phyloP scores from a whole-genome alignment of 2,888 invertebrate genomes.

The Lasioglossum villosulum region DNA sequence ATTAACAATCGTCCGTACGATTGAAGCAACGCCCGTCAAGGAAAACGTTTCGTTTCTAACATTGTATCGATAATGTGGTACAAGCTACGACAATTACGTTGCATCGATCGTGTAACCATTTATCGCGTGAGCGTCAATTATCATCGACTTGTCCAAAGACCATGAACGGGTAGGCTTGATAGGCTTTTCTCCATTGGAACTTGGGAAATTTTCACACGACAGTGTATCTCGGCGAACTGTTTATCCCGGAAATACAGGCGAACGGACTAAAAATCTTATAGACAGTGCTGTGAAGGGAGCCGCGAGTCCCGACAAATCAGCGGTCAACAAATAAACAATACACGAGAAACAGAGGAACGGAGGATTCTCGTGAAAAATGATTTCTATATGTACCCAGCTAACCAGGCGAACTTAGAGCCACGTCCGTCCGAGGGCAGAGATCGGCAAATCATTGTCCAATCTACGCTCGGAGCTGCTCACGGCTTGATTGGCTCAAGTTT shows the following conservation, averaged over 20 bases:
- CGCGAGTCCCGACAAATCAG: conserved; percentile 27
- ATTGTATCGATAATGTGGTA: conserved; percentile 16
- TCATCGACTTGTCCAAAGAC: conserved; percentile 26
- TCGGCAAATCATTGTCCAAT: too few species aligned
- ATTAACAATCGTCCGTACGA: not conserved
- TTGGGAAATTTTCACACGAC: conserved; percentile 21
- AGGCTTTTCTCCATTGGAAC: conserved; percentile 1
- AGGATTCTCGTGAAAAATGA: conserved; percentile 31
- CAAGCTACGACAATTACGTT: conserved; percentile 38
- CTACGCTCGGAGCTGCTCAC: too few species aligned
- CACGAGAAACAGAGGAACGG: conserved; percentile 8
- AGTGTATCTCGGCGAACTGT: not conserved
- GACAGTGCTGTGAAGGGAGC: conserved; percentile 43
- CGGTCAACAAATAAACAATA: conserved; percentile 59
- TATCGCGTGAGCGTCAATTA: conserved; percentile 44
- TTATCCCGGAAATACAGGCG: conserved; percentile 13
- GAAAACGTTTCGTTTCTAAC: conserved; percentile 15
- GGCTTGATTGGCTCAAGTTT: too few species aligned
- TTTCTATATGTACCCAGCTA: conserved; percentile 4
- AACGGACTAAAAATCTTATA: not conserved
- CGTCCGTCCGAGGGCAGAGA: too few species aligned
- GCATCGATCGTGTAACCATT: conserved; percentile 40
- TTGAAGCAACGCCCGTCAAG: not conserved
- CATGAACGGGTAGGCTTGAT: not conserved
- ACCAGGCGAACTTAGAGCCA: too few species aligned